phyloP scores from a whole-genome alignment of 2,888 invertebrate species.

The Nezara viridula region DNA sequence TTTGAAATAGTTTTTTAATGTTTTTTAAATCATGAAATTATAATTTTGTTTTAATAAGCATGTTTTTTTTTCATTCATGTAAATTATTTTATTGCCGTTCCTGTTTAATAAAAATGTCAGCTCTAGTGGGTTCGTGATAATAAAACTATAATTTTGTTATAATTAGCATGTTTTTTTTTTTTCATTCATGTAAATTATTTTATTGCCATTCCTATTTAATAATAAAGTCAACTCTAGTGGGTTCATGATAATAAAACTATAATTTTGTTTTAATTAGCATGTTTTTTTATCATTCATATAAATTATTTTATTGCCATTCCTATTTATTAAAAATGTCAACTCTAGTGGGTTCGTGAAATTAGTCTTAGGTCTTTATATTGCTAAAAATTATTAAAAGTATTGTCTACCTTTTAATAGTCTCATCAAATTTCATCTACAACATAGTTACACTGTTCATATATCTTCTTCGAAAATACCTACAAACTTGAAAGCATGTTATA shows the following conservation, averaged over 20 bases:
- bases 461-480: conserved; percentile 37
- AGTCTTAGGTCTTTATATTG: not conserved
- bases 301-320: not conserved
- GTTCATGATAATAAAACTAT: too few relatives aligned
- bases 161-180: not conserved
- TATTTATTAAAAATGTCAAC: not conserved
- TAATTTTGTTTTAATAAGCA: too few relatives aligned
- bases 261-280: not conserved
- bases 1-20: too few relatives aligned
- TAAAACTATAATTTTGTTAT: too few relatives aligned
- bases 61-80: not conserved
- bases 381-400: not conserved
- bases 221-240: too few relatives aligned
- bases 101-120: too few relatives aligned
- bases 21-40: too few relatives aligned
- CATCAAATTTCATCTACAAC: not conserved
- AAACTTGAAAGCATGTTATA: conserved; percentile 43
- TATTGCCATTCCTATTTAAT: too few relatives aligned
- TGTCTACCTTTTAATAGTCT: not conserved
- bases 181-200: not conserved
- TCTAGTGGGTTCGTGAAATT: not conserved
- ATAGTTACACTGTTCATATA: not conserved
- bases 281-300: not conserved
- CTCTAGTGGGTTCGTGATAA: too few relatives aligned
- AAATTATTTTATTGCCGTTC: not conserved